Base-by-base conservation (phyloP, 2,113 vertebrate genomes). In the Saccopteryx bilineata region DNA sequence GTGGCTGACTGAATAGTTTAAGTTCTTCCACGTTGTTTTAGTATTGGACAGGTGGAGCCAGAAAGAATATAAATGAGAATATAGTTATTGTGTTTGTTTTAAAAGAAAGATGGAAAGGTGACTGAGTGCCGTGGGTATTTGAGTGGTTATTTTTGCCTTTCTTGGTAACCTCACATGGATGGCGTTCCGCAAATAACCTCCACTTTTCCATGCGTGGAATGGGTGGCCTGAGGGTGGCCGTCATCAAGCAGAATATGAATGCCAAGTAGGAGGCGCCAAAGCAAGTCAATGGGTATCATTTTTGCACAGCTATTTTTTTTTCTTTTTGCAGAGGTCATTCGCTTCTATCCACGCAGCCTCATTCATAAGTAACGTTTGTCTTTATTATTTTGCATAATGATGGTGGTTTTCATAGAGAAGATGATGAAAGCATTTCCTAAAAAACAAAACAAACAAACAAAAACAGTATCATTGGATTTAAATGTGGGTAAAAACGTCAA, bases 341-440 rank as follows among this genome's bases (percentile, higher is more conserved):
- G 0, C 75, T 94, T 72, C 75, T 85, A 7, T 85, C 66, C 88
- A 39, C n/a, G 5, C 66, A 39, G 68, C 58, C 31, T 94, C 93
- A 96, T 96, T 95, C 91, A 79, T 74, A 95, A 93, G 91, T 85
- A 74, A 60, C 90, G 46, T 94, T 88, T 96, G 61, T 63, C 85
- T 88, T 94, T 83, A 92, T 88, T 97, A 93, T 95, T 95, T 96
- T 88, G 82, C 95, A 3, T 97, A 96, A 96, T 96, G 91, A 86
- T 61, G 78, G 79, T 76, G 79, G 72, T 78, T 83, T 81, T 94
- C 94, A 31, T 96, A 50, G 86, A 91, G 93, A 75, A 84, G 26
- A 89, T 95, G 78, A 97, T 96, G 97, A 96, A 92, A 82, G 60
- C 90, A 94, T 93, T 97, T 95, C 94, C 87, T 93, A 80, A 33